A percentile compares a stretch with the other conserved stretches of the same genome.
Evolutionary conservation across 2,113 vertebrate species (phyloP).

Genomic region (Chauna torquata): DNA sequence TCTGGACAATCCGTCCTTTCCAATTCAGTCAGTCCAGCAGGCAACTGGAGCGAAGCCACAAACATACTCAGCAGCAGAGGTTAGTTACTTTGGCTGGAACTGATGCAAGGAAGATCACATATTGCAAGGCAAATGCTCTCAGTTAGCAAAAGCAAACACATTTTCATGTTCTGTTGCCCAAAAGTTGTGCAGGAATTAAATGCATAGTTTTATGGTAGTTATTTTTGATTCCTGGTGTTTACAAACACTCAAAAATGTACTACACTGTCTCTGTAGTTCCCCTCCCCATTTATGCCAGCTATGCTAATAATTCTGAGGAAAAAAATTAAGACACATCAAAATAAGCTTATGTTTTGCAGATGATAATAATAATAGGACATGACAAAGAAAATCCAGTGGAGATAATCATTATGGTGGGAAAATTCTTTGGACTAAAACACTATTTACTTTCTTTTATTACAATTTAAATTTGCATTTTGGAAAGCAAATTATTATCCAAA

Average conservation of each 20-base stretch:
- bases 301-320: not conserved
- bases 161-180: not conserved
- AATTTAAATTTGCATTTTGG: not conserved
- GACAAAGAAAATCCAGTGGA: not conserved
- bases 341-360: not conserved
- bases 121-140: not conserved
- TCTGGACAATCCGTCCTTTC: not conserved
- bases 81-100: not conserved
- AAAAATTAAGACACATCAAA: not conserved
- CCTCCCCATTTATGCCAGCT: not conserved
- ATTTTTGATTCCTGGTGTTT: not conserved
- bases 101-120: not conserved
- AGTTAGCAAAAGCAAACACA: not conserved
- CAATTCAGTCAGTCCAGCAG: not conserved
- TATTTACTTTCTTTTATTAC: not conserved
- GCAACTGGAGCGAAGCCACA: not conserved
- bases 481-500: not conserved
- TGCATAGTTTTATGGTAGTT: not conserved
- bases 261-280: not conserved
- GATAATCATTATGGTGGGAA: not conserved
- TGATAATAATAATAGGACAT: not conserved
- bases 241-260: not conserved
- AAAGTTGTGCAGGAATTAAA: not conserved
- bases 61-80: not conserved
- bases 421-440: not conserved